Base-by-base conservation (phyloP, 2,888 invertebrate genomes). In the Nomada lathburiana region DNA sequence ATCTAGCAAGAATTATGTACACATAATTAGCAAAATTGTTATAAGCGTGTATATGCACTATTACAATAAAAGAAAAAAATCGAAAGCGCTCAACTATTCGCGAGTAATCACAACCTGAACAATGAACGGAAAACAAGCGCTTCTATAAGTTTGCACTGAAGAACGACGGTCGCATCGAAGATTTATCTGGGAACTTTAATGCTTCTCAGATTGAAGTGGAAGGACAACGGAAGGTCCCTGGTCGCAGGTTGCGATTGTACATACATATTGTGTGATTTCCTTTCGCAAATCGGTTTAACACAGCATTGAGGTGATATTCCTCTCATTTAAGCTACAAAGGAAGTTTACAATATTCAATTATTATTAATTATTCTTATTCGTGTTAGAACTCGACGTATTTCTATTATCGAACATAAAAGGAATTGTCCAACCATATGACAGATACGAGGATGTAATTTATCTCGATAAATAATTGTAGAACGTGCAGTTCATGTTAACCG, bases 101-200 rank as follows among this genome's bases (percentile, higher is more conserved):
- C 36, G 20, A 64, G 57, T 69, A 81, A 69, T 50, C 72, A 42
- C 63, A 47, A 47, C 18, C 20, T n/a, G 26, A 64, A 69, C 63
- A 80, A 71, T 65, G 52, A n/a, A 50, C 52, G 55, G 65, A 70
- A 70, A 64, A 71, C 23, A 44, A 67, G 71, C 47, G 53, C 67
- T 71, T 82, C 63, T 67, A 63, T 68, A 57, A 42, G 18, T 62
- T 63, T 55, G 59, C 36, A 53, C 10, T 10, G 23, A 23, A 68
- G 67, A 68, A 42, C 42, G 36, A 29, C 52, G 59, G 70, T 76
- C 52, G 62, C 42, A 44, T 29, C 20, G 53, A 57, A 73, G 68
- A 77, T 82, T 69, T 76, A 77, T 83, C 77, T 55, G 70, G 70
- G 74, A 73, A 70, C 70, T 70, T 71, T 55, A 83, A 74, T 78